Percentiles rank a stretch among this genome's conserved stretches.
Conservation (phyloP, 2,888 invertebrate genomes). For the Eurois occulta region DNA sequence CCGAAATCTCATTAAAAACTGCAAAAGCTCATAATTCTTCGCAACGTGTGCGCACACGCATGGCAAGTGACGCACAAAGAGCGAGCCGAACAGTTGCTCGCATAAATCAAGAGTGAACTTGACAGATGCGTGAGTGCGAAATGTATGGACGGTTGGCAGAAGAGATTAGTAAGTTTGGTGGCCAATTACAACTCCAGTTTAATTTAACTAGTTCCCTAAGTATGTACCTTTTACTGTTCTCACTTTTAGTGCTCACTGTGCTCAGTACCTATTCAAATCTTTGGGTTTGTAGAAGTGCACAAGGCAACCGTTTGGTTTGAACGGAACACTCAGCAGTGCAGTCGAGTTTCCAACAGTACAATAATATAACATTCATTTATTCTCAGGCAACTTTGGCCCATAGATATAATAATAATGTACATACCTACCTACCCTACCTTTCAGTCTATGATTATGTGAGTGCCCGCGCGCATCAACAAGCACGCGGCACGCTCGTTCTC, state of each 20-base stretch:
- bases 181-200: neutral
- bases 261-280: neutral
- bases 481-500: too few relatives aligned
- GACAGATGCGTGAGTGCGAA: slow-evolving; percentile 73
- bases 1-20: slow-evolving; percentile 58
- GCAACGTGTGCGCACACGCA: slow-evolving; percentile 48
- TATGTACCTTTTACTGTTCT: neutral
- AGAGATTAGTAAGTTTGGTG: neutral
- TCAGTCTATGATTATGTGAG: too few relatives aligned
- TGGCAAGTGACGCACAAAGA: slow-evolving; percentile 66
- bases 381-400: neutral
- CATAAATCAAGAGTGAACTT: slow-evolving; percentile 82
- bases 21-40: slow-evolving; percentile 47
- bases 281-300: neutral
- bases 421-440: too few relatives aligned
- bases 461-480: too few relatives aligned
- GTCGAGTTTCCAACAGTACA: neutral
- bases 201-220: too few relatives aligned
- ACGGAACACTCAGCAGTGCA: neutral
- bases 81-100: slow-evolving; percentile 70
- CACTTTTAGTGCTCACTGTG: too few relatives aligned
- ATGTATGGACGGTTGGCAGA: slow-evolving; percentile 38
- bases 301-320: neutral
- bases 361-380: neutral
- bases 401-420: too few relatives aligned